Percentiles rank a stretch among this genome's conserved stretches.
Conservation (phyloP, 2,113 vertebrate genomes). For the Hystrix brachyura region DNA sequence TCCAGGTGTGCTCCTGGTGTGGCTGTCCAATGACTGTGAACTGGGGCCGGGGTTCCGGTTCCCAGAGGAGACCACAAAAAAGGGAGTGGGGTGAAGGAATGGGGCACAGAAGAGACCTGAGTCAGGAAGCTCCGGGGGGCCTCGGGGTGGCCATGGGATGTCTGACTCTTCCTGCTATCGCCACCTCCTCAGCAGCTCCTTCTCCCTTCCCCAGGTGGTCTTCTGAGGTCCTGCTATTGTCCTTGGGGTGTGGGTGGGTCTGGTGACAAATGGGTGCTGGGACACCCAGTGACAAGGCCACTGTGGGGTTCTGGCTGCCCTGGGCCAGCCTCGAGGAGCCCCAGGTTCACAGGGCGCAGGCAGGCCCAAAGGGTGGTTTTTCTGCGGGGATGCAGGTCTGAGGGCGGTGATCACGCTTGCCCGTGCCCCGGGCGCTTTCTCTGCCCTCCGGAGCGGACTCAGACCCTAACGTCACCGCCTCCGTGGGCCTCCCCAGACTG, state of each 20-base stretch:
- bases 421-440: too few species aligned
- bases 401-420: too few species aligned
- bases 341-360: background rate
- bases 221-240: background rate
- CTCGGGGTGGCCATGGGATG: background rate
- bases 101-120: too few species aligned
- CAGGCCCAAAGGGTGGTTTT: background rate
- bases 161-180: background rate
- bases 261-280: background rate
- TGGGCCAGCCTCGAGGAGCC: background rate
- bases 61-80: too few species aligned
- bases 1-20: too few species aligned
- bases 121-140: background rate
- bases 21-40: too few species aligned
- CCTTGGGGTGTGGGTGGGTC: background rate
- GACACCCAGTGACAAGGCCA: background rate
- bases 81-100: too few species aligned
- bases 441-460: too few species aligned
- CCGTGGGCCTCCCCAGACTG: too few species aligned
- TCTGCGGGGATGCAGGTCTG: rapidly evolving
- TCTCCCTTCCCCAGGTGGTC: background rate
- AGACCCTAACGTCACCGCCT: too few species aligned
- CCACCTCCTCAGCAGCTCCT: background rate
- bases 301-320: background rate
- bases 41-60: too few species aligned